Conservation (phyloP, 2,888 invertebrate genomes). For the Amphipyra tragopoginis region DNA sequence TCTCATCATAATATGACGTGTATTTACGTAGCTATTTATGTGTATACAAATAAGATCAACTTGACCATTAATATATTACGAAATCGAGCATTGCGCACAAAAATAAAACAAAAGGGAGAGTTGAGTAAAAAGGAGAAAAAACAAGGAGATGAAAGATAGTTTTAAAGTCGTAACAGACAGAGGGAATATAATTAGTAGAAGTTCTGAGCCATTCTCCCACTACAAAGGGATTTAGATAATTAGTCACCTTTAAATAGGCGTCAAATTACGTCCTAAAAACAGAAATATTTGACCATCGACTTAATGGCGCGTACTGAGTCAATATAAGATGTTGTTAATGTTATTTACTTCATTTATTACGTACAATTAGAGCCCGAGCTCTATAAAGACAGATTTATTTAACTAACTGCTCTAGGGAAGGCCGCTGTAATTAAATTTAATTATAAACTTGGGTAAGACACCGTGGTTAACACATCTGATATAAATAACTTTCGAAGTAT, state of each 20-base stretch:
- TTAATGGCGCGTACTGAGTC: slow-evolving; percentile 19
- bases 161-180: slow-evolving; percentile 13
- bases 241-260: slow-evolving; percentile 62
- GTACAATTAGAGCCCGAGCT: slow-evolving; percentile 36
- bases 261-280: slow-evolving; percentile 43
- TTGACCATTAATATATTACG: slow-evolving; percentile 10
- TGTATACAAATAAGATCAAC: slow-evolving; percentile 17
- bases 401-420: slow-evolving; percentile 24
- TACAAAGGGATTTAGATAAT: slow-evolving; percentile 62
- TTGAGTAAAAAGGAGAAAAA: neutral
- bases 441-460: slow-evolving; percentile 9
- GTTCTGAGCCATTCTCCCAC: slow-evolving; percentile 41
- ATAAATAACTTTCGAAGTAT: neutral
- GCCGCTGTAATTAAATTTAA: slow-evolving; percentile 31
- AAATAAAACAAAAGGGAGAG: slow-evolving; percentile 25
- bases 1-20: slow-evolving; percentile 64
- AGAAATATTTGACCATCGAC: slow-evolving; percentile 50
- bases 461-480: neutral
- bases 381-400: slow-evolving; percentile 41
- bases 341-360: slow-evolving; percentile 44
- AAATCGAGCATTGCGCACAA: slow-evolving; percentile 13
- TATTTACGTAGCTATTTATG: slow-evolving; percentile 27
- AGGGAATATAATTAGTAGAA: slow-evolving; percentile 55
- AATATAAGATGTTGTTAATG: slow-evolving; percentile 23
- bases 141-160: slow-evolving; percentile 40